Evolutionary conservation across 2,888 invertebrate genomes (phyloP).

Genomic region (Tetranychus truncatus): DNA sequence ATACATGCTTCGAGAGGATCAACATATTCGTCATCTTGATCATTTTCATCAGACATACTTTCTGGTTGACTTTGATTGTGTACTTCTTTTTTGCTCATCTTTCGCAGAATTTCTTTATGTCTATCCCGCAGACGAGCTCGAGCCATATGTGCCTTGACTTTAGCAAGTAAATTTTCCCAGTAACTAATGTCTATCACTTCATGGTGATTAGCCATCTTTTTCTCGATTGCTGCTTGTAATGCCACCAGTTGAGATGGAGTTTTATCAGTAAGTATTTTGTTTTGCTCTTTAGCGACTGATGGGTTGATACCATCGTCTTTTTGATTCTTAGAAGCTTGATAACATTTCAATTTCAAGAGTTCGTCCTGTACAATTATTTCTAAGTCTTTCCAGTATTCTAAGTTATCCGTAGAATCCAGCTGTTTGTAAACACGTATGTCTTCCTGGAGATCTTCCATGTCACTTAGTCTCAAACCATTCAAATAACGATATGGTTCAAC

Average conservation of each 20-base stretch:
- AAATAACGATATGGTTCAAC: slow-evolving; percentile 91
- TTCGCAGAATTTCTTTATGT: slow-evolving; percentile 45
- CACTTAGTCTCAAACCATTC: slow-evolving; percentile 67
- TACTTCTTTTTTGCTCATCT: background rate
- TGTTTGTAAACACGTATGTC: slow-evolving; percentile 89
- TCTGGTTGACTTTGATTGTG: slow-evolving; percentile 5
- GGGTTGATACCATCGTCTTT: slow-evolving; percentile 66
- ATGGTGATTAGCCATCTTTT: slow-evolving; percentile 59
- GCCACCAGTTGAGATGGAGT: slow-evolving; percentile 64
- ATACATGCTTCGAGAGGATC: slow-evolving; percentile 40
- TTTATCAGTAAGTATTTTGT: slow-evolving; percentile 77
- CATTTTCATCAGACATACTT: slow-evolving; percentile 19
- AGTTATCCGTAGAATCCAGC: slow-evolving; percentile 67
- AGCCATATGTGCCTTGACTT: slow-evolving; percentile 86
- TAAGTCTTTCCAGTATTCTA: slow-evolving; percentile 87
- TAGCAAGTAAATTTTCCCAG: slow-evolving; percentile 91
- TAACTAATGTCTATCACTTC: slow-evolving; percentile 86
- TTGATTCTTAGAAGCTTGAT: slow-evolving; percentile 25
- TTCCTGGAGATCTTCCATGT: slow-evolving; percentile 82
- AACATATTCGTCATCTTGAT: slow-evolving; percentile 35
- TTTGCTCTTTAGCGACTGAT: slow-evolving; percentile 74
- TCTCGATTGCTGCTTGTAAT: slow-evolving; percentile 63
- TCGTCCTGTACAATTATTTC: slow-evolving; percentile 86
- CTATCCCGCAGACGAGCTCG: slow-evolving; percentile 73
- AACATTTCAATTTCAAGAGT: slow-evolving; percentile 57